Evolutionary conservation across 1,140 invertebrate species (phyloP), one percentile per base, ranked within the genome.

Genomic region (Episyrphus balteatus): DNA sequence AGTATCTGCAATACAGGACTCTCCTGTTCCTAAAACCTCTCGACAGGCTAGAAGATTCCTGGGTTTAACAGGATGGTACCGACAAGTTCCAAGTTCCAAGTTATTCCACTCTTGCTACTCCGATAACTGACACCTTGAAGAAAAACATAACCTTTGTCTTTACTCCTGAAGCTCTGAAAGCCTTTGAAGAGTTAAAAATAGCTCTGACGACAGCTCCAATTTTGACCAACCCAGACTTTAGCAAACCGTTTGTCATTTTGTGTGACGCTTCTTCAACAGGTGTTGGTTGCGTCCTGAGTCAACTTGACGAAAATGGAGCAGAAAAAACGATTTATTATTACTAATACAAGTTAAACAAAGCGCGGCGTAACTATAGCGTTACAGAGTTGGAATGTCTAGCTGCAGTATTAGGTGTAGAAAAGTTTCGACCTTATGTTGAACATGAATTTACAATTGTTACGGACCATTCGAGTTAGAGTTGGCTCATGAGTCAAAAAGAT

Each of bases 401-500:
- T n/a, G n/a, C n/a, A n/a, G 50, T 56, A n/a, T 76, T 69, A 52
- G 33, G 73, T 26, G 58, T 66, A 67, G 44, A 10, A 26, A 7
- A 21, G 7, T 15, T 8, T 8, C 26, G 17, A 11, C 17, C 15
- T 43, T 11, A 18, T 43, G 42, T 10, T 10, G 15, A 8, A 21
- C 7, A 17, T 8, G 7, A 15, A 43, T 15, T 21, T n/a, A n/a
- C n/a, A n/a, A n/a, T n/a, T n/a, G n/a, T n/a, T n/a, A n/a, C n/a
- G n/a, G n/a, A n/a, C n/a, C n/a, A n/a, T n/a, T n/a, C n/a, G n/a
- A n/a, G n/a, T n/a, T n/a, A n/a, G n/a, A n/a, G n/a, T n/a, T n/a
- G n/a, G n/a, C n/a, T n/a, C n/a, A n/a, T n/a, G n/a, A n/a, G n/a
- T n/a, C n/a, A n/a, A n/a, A n/a, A n/a, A n/a, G n/a, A n/a, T n/a